Conservation (phyloP, 1,140 invertebrate genomes). For the Rhyzopertha dominica region DNA sequence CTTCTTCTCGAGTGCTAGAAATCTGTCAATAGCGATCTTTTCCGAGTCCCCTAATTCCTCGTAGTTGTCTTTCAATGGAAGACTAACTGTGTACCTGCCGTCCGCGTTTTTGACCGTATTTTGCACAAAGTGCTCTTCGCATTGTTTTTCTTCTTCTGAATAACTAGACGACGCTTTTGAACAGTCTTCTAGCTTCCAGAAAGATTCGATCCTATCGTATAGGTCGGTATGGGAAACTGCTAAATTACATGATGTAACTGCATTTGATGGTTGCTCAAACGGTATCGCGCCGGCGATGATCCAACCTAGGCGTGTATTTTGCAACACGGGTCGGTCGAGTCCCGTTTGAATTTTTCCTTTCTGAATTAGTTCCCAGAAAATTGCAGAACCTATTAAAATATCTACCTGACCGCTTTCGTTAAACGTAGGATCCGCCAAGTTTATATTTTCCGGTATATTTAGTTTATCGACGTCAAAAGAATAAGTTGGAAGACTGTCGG, state of each 20-base stretch:
- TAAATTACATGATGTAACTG: slow-evolving; percentile 7
- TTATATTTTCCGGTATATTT: slow-evolving; percentile 7
- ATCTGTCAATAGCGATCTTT: slow-evolving; percentile 8
- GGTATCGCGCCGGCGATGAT: slow-evolving; percentile 2
- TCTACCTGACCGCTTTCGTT: slow-evolving; percentile 6
- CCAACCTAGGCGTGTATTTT: slow-evolving; percentile 12
- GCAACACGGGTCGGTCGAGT: slow-evolving; percentile 2
- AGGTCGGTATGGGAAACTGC: slow-evolving; percentile 2
- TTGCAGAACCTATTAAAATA: slow-evolving; percentile 9
- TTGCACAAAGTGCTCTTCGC: slow-evolving; percentile 27
- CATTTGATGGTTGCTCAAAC: slow-evolving; percentile 5
- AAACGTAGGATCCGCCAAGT: slow-evolving; percentile 13
- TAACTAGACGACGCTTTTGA: neutral
- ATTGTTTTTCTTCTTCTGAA: slow-evolving; percentile 24
- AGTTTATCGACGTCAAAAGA: no score
- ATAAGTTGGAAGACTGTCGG: no score
- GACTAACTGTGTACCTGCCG: slow-evolving; percentile 27
- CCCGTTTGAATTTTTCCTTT: slow-evolving; percentile 5
- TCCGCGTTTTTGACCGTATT: slow-evolving; percentile 21
- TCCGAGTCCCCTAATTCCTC: slow-evolving; percentile 23
- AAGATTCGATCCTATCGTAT: slow-evolving; percentile 5
- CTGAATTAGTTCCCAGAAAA: slow-evolving; percentile 13
- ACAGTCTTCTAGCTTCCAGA: slow-evolving; percentile 7
- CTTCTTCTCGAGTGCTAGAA: slow-evolving; percentile 15
- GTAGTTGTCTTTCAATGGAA: slow-evolving; percentile 26